Evolutionary conservation across 2,797 vertebrate species (phyloP), one percentile per base, ranked within the genome.

Genomic region (Sebastes jordani): DNA sequence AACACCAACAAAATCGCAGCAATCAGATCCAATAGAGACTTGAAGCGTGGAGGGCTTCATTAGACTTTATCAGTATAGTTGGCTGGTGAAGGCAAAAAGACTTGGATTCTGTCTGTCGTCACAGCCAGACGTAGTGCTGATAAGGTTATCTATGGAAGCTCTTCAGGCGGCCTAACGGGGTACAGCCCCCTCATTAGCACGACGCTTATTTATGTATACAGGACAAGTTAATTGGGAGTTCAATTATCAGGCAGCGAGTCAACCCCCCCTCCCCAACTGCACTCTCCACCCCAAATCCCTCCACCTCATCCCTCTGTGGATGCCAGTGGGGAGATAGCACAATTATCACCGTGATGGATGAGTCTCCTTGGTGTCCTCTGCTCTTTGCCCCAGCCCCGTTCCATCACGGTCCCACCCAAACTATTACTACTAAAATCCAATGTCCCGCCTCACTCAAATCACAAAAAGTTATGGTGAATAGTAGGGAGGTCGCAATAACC

Each of bases 291-390:
- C 14, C 3, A 20, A 16, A 29, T 61, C 60, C 1, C 58, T 32
- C 36, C 30, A 11, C 73, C 55, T 49, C 71, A 77, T 80, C 67
- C 71, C 75, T 52, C 74, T 80, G 61, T 65, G 68, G 64, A 74
- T 69, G 87, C 83, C 80, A 78, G 69, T 80, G 76, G 82, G 87
- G 82, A 78, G 86, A 86, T 65, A 64, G 76, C 27, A 13, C 90
- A 94, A 94, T 94, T 93, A 95, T 90, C 83, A 36, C 62, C 34
- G 54, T 94, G 93, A 94, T 92, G 88, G 84, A 95, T 77, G 89
- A 91, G 61, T 91, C 86, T 89, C 89, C 86, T 87, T 42, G 52
- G 63, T 70, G 84, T 91, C 88, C 88, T 87, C 76, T 82, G 85
- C 86, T 89, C 85, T 85, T 84, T 86, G 87, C 46, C 76, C 80